A percentile compares a stretch with the other conserved stretches of the same genome.
These are phyloP conservation scores for Platyscelio sp. DNA, from an alignment of 2,888 invertebrate genomes.

Conservation along the genomic window DNA sequence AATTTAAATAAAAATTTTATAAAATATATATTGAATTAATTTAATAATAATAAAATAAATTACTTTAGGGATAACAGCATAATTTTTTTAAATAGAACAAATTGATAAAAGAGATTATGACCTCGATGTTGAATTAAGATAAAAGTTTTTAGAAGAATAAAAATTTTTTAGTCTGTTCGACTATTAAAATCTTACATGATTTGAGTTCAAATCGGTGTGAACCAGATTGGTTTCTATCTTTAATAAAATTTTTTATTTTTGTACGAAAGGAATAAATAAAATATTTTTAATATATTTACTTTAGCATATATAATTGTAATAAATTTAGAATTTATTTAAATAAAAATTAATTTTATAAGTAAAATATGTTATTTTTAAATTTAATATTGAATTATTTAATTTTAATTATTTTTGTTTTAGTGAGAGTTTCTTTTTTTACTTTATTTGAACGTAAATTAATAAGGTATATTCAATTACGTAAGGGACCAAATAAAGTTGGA, in stretches of 20 bases:
- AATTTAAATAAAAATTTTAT: slow-evolving; percentile 85
- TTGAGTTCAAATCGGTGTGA: slow-evolving; percentile 95
- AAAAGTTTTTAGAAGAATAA: slow-evolving; percentile 89
- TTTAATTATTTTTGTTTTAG: slow-evolving; percentile 85
- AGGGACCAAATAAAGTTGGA: slow-evolving; percentile 91
- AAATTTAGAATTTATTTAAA: slow-evolving; percentile 60
- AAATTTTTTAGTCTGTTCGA: slow-evolving; percentile 92
- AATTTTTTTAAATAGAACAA: slow-evolving; percentile 91
- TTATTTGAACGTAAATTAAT: slow-evolving; percentile 91
- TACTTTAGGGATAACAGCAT: slow-evolving; percentile 95
- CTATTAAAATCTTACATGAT: slow-evolving; percentile 94
- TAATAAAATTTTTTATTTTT: slow-evolving; percentile 87
- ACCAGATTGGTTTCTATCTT: slow-evolving; percentile 95
- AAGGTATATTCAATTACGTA: slow-evolving; percentile 90
- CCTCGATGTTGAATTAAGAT: slow-evolving; percentile 96
- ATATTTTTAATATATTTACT: slow-evolving; percentile 35
- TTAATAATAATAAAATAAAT: slow-evolving; percentile 86
- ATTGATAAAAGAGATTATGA: slow-evolving; percentile 92
- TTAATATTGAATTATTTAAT: background rate
- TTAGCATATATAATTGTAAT: slow-evolving; percentile 56
- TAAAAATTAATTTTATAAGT: background rate
- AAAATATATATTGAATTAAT: slow-evolving; percentile 85
- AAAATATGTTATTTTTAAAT: slow-evolving; percentile 76
- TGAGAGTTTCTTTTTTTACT: slow-evolving; percentile 90
- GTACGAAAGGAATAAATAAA: slow-evolving; percentile 91